Percentiles rank a stretch among this genome's conserved stretches.
Evolutionary conservation across 2,113 vertebrate genomes (phyloP).

Genomic region (Procapra przewalskii): DNA sequence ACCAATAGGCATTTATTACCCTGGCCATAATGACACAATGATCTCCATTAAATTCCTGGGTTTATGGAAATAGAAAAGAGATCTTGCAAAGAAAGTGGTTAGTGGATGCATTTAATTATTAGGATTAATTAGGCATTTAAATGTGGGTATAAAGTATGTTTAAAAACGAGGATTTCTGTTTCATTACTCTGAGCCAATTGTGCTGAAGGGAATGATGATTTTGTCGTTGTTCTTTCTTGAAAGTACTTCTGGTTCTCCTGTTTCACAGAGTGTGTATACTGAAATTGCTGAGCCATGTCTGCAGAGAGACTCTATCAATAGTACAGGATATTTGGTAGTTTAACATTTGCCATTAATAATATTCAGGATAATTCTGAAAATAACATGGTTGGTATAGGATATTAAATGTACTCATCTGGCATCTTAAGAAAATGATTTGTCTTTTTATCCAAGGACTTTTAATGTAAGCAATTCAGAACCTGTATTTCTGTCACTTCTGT

Average conservation of each 20-base stretch:
- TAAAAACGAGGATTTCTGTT: constrained; percentile 58
- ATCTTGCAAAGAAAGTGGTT: constrained; percentile 57
- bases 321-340: neutral
- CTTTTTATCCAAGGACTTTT: constrained; percentile 35
- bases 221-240: constrained; percentile 18
- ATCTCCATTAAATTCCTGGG: constrained; percentile 65
- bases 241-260: constrained; percentile 14
- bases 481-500: neutral
- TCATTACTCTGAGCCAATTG: neutral
- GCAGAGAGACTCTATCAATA: neutral
- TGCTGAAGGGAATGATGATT: neutral
- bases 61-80: constrained; percentile 68
- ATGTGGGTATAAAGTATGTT: constrained; percentile 56
- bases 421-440: constrained; percentile 2
- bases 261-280: neutral
- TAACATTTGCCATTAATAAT: constrained; percentile 36
- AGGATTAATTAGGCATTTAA: constrained; percentile 72
- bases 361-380: constrained; percentile 35
- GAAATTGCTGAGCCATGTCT: neutral
- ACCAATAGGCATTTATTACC: constrained; percentile 70
- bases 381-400: neutral
- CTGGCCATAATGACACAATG: constrained; percentile 52
- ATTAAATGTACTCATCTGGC: constrained; percentile 18
- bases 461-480: constrained; percentile 16
- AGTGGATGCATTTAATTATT: constrained; percentile 68